Base-by-base conservation (phyloP, 1,140 invertebrate species). In the Sarcophaga bullata region DNA sequence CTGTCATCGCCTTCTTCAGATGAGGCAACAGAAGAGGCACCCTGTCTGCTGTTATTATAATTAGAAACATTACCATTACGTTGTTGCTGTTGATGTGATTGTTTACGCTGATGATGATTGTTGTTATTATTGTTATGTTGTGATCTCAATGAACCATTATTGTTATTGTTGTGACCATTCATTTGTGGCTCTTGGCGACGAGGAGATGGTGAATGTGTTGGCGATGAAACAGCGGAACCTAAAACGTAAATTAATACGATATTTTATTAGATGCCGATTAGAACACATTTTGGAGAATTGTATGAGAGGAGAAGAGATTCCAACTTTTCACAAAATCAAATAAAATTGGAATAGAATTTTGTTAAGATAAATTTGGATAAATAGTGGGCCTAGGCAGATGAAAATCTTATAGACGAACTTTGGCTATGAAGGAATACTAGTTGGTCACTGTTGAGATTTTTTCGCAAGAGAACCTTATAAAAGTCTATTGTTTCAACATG, bases 1-100 rank as follows among this genome's bases (percentile, higher is more conserved):
- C 9, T 68, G 81, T 94, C 94, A 84, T 95, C 94, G 37, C 94
- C 94, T 87, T 95, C 94, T 62, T 93, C 94, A 5, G 91, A 92
- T 5, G 92, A 93, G 85, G 92, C 94, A n/a, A 92, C 93, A 47
- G 93, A 93, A 25, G 93, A 52, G 81, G 52, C 73, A 54, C 90
- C 89, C 2, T 90, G 68, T 17, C 47, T 54, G 25, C 52, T 73
- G 76, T 73, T 89, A 19, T 46, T 50, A 73, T 80, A 62, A 49
- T 88, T 19, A 52, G 15, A n/a, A 37, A 52, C 62, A 73, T 50
- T 81, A 47, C 91, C 89, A 82, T 90, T 90, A 62, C 75, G 88
- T 48, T 73, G 82, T 73, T 68, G 78, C 82, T 82, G 83, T 73
- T 83, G 80, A 73, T 82, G 82, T 82, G 86, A 84, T 8, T 19